phyloP scores from a whole-genome alignment of 2,797 vertebrate species.

The Pseudochromis fuscus region DNA sequence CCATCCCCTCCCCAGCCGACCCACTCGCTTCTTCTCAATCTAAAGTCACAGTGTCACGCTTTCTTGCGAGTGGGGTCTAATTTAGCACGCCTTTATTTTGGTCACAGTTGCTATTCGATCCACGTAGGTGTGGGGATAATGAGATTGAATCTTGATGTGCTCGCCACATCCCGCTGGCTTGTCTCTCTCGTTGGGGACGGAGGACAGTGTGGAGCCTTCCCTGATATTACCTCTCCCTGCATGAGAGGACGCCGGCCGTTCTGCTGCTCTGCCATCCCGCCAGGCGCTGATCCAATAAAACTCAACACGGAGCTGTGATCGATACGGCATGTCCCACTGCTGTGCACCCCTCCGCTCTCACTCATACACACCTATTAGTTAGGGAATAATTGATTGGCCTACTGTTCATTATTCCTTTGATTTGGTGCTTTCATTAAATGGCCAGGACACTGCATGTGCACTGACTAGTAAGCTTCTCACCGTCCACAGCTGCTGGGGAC shows the following conservation, averaged over 20 bases:
- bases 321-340: constrained; percentile 69
- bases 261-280: constrained; percentile 56
- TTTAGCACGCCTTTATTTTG: constrained; percentile 62
- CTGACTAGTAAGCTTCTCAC: constrained; percentile 51
- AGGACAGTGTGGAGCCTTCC: constrained; percentile 65
- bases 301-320: constrained; percentile 68
- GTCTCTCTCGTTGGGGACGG: constrained; percentile 44
- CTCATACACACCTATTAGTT: constrained; percentile 70
- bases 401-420: constrained; percentile 77
- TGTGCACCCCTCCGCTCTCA: constrained; percentile 31
- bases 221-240: constrained; percentile 76
- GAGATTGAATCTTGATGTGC: constrained; percentile 83
- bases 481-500: constrained; percentile 53
- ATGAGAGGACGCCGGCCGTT: constrained; percentile 66
- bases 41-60: constrained; percentile 81
- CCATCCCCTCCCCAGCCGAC: constrained; percentile 32
- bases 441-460: constrained; percentile 44
- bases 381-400: constrained; percentile 77
- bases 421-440: constrained; percentile 76
- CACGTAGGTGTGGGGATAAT: constrained; percentile 79
- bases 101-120: constrained; percentile 73
- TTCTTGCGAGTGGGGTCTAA: constrained; percentile 65
- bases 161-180: constrained; percentile 60
- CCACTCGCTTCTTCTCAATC: constrained; percentile 60
- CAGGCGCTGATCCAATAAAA: constrained; percentile 76